These are phyloP conservation scores for Umimayanthus kanabou DNA, from an alignment of 92 coral and sea anemone genomes.

Conservation along the genomic window DNA sequence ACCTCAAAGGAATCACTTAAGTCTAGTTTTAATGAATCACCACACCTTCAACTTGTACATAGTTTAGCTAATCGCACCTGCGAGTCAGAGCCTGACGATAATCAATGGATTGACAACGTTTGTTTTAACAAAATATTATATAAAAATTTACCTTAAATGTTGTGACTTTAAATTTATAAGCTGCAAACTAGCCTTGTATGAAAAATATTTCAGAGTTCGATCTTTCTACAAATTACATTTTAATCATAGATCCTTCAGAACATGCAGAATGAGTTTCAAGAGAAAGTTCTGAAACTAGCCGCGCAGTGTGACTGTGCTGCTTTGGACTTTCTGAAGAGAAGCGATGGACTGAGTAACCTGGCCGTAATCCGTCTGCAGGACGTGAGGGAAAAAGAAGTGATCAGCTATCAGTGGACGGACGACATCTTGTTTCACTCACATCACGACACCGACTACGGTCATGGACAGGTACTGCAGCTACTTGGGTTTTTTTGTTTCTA, in stretches of 20 bases:
- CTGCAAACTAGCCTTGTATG: not conserved
- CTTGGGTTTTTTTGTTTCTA: too few relatives aligned
- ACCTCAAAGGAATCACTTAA: too few relatives aligned
- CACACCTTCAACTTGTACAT: too few relatives aligned
- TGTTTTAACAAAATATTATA: too few relatives aligned
- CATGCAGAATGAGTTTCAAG: conserved; percentile 65
- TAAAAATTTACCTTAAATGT: too few relatives aligned
- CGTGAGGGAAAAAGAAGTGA: conserved; percentile 57
- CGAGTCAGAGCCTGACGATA: too few relatives aligned
- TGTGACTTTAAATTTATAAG: not conserved
- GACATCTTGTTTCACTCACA: conserved; percentile 59
- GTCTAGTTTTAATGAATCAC: too few relatives aligned
- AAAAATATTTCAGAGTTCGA: not conserved
- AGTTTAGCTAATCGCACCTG: too few relatives aligned
- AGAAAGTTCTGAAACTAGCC: conserved; percentile 52
- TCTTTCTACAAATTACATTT: not conserved
- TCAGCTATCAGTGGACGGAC: conserved; percentile 63
- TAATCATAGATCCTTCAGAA: conserved; percentile 44
- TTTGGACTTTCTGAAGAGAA: conserved; percentile 53
- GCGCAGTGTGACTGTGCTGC: conserved; percentile 52
- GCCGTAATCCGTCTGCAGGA: conserved; percentile 60
- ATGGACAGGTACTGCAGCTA: conserved; percentile 45
- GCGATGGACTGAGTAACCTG: conserved; percentile 52
- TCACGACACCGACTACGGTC: conserved; percentile 67
- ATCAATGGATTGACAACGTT: too few relatives aligned